These are phyloP conservation scores for Laticauda laticaudata DNA, from an alignment of 2,113 vertebrate species.

Conservation along the genomic window DNA sequence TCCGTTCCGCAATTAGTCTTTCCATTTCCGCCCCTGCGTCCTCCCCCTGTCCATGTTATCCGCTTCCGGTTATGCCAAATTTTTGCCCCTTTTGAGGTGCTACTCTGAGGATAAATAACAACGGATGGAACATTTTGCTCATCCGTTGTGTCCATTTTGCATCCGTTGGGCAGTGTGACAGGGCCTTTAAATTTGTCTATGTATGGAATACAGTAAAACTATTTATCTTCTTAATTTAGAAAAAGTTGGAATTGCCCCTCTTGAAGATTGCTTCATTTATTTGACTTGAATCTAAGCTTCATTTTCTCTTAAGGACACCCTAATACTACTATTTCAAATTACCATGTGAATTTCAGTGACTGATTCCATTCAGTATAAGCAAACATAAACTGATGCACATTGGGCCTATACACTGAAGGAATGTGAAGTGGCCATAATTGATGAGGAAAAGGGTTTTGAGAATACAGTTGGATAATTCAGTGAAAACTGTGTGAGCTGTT, in stretches of 20 bases:
- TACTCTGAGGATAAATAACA: too few species aligned
- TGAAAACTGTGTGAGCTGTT: not conserved
- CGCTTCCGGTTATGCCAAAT: too few species aligned
- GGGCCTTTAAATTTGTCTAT: not conserved
- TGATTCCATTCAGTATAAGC: not conserved
- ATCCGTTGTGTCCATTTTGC: too few species aligned
- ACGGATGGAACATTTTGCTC: too few species aligned
- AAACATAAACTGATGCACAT: not conserved
- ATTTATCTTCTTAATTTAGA: not conserved
- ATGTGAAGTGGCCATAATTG: not conserved
- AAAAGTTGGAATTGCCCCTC: not conserved
- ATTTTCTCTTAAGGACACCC: not conserved
- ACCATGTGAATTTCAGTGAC: not conserved
- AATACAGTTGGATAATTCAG: not conserved
- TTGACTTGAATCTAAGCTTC: not conserved
- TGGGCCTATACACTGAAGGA: not conserved
- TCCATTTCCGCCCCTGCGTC: too few species aligned
- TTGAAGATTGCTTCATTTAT: not conserved
- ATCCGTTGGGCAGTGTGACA: too few species aligned
- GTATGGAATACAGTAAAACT: not conserved
- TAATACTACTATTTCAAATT: too few species aligned
- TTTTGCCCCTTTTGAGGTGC: too few species aligned
- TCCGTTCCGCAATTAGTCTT: too few species aligned
- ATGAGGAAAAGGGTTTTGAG: not conserved
- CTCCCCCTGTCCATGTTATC: too few species aligned